Conservation (phyloP, 2,797 vertebrate species). For the Neosalanx taihuensis region DNA sequence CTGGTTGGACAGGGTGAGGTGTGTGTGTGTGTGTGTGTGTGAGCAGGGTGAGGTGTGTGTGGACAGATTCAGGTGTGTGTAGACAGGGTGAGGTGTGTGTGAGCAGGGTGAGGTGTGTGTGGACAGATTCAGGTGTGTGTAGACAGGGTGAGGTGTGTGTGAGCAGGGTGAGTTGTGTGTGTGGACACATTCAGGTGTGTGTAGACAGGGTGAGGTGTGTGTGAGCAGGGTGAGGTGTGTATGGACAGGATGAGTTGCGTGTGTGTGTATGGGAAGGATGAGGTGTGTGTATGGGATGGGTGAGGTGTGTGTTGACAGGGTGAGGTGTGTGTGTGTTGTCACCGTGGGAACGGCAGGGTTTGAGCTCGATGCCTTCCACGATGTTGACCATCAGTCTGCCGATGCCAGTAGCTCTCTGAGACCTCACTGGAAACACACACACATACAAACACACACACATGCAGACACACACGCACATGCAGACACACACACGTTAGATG, state of each 20-base stretch:
- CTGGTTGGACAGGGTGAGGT: neutral
- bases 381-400: conserved; percentile 98
- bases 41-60: neutral
- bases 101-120: neutral
- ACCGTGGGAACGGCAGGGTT: conserved; percentile 96
- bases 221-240: neutral
- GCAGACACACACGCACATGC: neutral
- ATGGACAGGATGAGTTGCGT: neutral
- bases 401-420: conserved; percentile 95
- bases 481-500: neutral
- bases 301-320: neutral
- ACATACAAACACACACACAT: conserved; percentile 6
- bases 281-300: neutral
- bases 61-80: too few species aligned
- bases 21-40: neutral
- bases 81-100: too few species aligned
- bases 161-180: neutral
- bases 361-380: conserved; percentile 96
- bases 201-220: neutral
- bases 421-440: conserved; percentile 77
- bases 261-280: neutral
- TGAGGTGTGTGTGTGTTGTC: conserved; percentile 34
- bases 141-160: neutral
- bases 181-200: neutral
- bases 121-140: neutral